Base-by-base conservation (phyloP, 2,797 vertebrate genomes). In the Helostoma temminkii region DNA sequence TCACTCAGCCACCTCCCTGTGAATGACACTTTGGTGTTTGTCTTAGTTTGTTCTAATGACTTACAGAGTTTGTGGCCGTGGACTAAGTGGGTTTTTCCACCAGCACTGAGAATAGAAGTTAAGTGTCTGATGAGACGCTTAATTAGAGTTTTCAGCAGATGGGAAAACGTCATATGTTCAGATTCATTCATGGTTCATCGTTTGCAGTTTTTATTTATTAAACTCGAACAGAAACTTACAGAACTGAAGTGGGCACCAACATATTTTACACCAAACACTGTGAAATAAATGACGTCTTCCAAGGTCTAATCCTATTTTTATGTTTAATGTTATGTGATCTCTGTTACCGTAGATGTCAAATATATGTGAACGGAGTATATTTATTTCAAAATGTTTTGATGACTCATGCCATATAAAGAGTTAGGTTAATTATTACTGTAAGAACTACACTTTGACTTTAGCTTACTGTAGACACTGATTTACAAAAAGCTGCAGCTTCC, bases 11-110 rank as follows among this genome's bases (percentile, higher is more conserved):
- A 28, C 67, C 76, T 84, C 70, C 42, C 14, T 30, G 62, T 71
- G 48, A 84, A 67, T 78, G 81, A 88, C 68, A 34, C 42, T 78
- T 67, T 56, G 25, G 26, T 70, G 52, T 65, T 76, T 81, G 74
- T 56, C 57, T 77, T 60, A 43, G 64, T 86, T 84, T 73, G 24
- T 76, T 73, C 24, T 82, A 76, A 88, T 88, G 77, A 84, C 65
- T 80, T 50, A 61, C 74, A 84, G 82, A 85, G 62, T 77, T 83
- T 55, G 24, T 60, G 75, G 74, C 47, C 49, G 52, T 32, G 37
- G 42, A 67, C 60, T 21, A 22, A 34, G 43, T 26, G 21, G 69
- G 24, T 26, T 52, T 78, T 74, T 64, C 58, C 72, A 76, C 24
- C 46, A 54, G 55, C 57, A 12, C 68, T 22, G 36, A 74, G 49